phyloP scores from a whole-genome alignment of 2,888 invertebrate genomes.

The Steinernema carpocapsae region DNA sequence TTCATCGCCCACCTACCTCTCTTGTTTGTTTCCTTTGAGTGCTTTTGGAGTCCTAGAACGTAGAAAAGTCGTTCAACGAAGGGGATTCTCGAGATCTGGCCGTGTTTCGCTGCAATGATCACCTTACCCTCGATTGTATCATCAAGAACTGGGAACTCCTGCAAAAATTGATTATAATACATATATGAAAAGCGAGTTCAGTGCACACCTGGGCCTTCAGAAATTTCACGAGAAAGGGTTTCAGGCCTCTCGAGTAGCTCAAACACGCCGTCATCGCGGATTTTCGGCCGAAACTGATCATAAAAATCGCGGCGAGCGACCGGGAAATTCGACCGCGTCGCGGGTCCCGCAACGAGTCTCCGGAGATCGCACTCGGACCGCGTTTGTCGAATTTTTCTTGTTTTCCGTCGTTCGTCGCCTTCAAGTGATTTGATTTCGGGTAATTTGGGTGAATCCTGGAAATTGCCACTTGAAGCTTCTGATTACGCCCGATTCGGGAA shows the following conservation, averaged over 20 bases:
- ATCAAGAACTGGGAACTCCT: not conserved
- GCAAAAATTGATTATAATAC: not conserved
- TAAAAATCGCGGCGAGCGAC: not conserved
- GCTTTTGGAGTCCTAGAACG: not conserved
- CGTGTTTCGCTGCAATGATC: not conserved
- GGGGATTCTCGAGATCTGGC: not conserved
- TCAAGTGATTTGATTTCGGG: no score
- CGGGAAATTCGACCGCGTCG: not conserved
- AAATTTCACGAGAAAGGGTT: not conserved
- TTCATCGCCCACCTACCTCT: not conserved
- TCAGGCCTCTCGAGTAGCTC: conserved; percentile 7
- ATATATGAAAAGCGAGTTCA: not conserved
- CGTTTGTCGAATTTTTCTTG: no score
- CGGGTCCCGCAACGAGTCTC: conserved; percentile 18
- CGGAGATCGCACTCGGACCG: not conserved
- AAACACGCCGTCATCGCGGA: not conserved
- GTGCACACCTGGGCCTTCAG: not conserved
- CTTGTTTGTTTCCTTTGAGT: not conserved
- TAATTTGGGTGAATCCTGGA: no score
- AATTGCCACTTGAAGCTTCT: no score
- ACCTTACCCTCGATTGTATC: conserved; percentile 1
- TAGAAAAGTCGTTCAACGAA: not conserved
- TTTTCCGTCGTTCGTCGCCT: no score
- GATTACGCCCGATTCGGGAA: no score
- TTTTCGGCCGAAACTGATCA: not conserved